Evolutionary conservation across 2,113 vertebrate genomes (phyloP), one percentile per base, ranked within the genome.

Genomic region (Lasiurus cinereus): DNA sequence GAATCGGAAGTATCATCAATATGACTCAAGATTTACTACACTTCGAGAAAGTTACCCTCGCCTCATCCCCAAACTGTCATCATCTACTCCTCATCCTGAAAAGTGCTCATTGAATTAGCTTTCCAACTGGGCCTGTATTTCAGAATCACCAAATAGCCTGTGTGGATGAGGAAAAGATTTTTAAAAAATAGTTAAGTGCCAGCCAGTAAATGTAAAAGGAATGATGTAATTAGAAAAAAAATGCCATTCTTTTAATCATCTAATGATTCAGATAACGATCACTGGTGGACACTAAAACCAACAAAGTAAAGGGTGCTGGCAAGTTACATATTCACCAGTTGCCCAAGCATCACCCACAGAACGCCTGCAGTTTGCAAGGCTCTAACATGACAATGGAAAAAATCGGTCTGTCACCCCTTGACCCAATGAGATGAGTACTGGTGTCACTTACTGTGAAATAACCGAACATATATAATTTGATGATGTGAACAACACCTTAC

Each of bases 91-190:
- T 83, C 24, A 82, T 54, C 33, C 15, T 91, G 19, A 90, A 92
- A 90, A 92, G 3, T 59, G 16, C 27, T 94, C 77, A 82, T 64
- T 92, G 46, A 83, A 85, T 22, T 70, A 78, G 56, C 31, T 91
- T 95, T 94, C 54, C 12, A 70, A 11, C 10, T 87, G 56, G 18
- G 78, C 77, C 21, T 78, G 16, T 36, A 79, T 74, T 94, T 94
- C 22, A 92, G 69, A 93, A 91, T 74, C 91, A 85, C 15, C 74
- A 93, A 93, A 78, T 1, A 90, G 64, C 27, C 46, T 64, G 29
- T 3, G 18, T 1, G 82, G n/a, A 88, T 89, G 46, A 93, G 6
- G 24, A 77, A 94, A 70, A 93, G 5, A 50, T 39, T 48, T 54
- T 59, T 89, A 79, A 48, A 66, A 79, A 62, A 90, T 4, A 70